Evolutionary conservation across 2,888 invertebrate genomes (phyloP).

Genomic region (Diarsia brunnea): DNA sequence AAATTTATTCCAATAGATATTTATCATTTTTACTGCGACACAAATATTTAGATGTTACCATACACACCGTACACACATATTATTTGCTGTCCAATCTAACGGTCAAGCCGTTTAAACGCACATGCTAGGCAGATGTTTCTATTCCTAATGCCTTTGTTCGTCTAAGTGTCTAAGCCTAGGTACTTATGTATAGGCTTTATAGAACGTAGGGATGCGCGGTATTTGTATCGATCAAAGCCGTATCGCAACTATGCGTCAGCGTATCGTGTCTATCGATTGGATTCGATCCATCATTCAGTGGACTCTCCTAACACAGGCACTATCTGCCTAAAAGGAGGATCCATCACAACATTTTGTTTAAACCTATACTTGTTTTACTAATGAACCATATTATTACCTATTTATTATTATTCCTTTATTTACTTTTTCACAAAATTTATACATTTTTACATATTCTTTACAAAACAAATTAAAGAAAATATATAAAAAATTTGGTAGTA

Average conservation of each 20-base stretch:
- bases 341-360: too few species aligned
- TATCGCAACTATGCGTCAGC: background rate
- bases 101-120: constrained; percentile 42
- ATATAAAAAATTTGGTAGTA: too few species aligned
- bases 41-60: constrained; percentile 36
- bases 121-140: constrained; percentile 62
- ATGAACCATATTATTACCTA: too few species aligned
- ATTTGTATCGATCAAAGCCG: background rate
- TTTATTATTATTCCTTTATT: too few species aligned
- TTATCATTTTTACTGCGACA: constrained; percentile 10
- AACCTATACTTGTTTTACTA: too few species aligned
- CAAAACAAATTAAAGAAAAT: too few species aligned
- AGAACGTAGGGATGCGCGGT: background rate
- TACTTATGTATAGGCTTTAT: constrained; percentile 6
- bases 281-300: too few species aligned
- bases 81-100: constrained; percentile 33
- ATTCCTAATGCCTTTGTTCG: constrained; percentile 51
- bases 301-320: too few species aligned
- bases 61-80: background rate
- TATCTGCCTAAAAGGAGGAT: too few species aligned
- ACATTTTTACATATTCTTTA: too few species aligned
- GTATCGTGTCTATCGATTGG: background rate
- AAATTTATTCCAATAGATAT: background rate
- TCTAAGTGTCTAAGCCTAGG: constrained; percentile 22
- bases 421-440: too few species aligned